A percentile compares a stretch with the other conserved stretches of the same genome.
Conservation (phyloP, 2,113 vertebrate species). For the Chionodraco myersi region DNA sequence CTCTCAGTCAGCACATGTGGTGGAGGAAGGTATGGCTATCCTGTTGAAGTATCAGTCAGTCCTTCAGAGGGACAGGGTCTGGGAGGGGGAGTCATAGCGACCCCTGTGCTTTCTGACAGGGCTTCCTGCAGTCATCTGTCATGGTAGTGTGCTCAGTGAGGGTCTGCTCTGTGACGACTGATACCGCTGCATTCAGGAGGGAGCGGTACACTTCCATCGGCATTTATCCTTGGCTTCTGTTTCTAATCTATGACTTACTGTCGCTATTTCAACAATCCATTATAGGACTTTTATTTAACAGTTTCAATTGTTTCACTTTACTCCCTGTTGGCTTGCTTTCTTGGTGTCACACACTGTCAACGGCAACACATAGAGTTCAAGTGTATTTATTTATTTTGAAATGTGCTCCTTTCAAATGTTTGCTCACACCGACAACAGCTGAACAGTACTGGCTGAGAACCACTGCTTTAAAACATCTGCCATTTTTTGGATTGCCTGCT, state of each 20-base stretch:
- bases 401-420: constrained; percentile 1
- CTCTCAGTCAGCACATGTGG: constrained; percentile 39
- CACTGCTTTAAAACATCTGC: constrained; percentile 15
- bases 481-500: constrained; percentile 17
- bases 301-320: not conserved
- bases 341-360: not conserved
- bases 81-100: constrained; percentile 23
- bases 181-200: constrained; percentile 6
- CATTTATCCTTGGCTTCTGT: too few species aligned
- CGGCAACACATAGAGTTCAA: not conserved
- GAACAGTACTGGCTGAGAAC: not conserved
- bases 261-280: not conserved
- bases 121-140: constrained; percentile 62
- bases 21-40: constrained; percentile 43
- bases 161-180: constrained; percentile 36
- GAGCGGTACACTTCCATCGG: constrained; percentile 27
- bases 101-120: constrained; percentile 27
- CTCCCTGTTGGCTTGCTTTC: not conserved
- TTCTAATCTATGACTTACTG: too few species aligned
- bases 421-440: not conserved
- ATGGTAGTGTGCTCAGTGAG: constrained; percentile 13
- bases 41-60: constrained; percentile 48
- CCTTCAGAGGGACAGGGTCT: constrained; percentile 52
- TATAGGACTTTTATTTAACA: not conserved
- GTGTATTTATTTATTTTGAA: not conserved